Evolutionary conservation across 2,888 invertebrate species (phyloP), one percentile per base, ranked within the genome.

Genomic region (Parascotia fuliginaria): DNA sequence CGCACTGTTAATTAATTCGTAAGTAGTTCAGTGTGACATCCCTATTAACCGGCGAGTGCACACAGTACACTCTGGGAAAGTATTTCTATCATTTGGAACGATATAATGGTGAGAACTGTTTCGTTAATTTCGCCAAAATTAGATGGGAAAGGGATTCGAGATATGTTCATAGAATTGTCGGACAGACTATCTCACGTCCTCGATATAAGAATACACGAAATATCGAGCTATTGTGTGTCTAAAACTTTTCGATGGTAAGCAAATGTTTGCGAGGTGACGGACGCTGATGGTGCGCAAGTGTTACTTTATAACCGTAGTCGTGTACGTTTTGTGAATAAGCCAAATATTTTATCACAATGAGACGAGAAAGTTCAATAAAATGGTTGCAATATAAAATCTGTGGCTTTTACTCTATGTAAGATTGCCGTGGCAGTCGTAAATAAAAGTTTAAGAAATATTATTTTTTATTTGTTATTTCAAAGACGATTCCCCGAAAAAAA

Each of bases 21-120:
- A 28, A 41, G 42, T 46, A 44, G 39, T 33, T 44, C 34, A 41
- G 38, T 37, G 45, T 41, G 39, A 32, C 19, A 42, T 52, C 42
- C 50, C 44, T 44, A 51, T 42, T 41, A 48, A 34, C 44, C 39
- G 13, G 6, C 13, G 13, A 33, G 15, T 14, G 40, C 34, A 19
- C 13, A 22, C 27, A 11, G 40, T 36, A 19, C 13, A 22, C 27
- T 46, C 39, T 62, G 55, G 45, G 60, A 55, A 60, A 55, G 44
- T 49, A 45, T 50, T 44, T 24, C 37, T 9, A 41, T 16, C 14
- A 44, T 43, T 32, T 37, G n/a, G n/a, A 28, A 42, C 32, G 48
- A 42, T 13, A 45, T 41, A 60, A 65, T 53, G 9, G 38, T 62
- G 66, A 27, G 65, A 68, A 65, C 32, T 0, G 45, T 27, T 40